Evolutionary conservation across 2,888 invertebrate species (phyloP).

Genomic region (Lysandra bellargus): DNA sequence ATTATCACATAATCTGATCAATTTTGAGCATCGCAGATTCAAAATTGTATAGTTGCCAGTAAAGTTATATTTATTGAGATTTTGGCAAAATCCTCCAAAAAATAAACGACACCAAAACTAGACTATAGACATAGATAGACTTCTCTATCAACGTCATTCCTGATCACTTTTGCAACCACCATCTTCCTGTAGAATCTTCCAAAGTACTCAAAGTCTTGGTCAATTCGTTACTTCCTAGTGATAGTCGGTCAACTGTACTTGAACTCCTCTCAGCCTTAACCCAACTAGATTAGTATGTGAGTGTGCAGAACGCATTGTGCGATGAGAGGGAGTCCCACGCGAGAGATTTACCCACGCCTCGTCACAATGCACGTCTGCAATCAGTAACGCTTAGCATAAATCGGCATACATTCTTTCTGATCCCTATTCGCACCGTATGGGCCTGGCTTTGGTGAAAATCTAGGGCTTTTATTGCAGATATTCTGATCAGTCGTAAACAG

Average conservation of each 20-base stretch:
- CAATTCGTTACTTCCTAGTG: not conserved
- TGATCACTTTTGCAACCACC: not conserved
- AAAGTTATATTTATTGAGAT: too few relatives aligned
- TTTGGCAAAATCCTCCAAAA: too few relatives aligned
- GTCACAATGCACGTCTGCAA: constrained; percentile 23
- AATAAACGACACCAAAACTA: too few relatives aligned
- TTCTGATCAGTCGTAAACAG: not conserved
- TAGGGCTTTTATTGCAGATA: not conserved
- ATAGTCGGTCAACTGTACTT: not conserved
- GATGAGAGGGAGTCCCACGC: constrained; percentile 22
- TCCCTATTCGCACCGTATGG: not conserved
- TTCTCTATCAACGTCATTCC: too few relatives aligned
- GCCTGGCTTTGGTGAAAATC: not conserved
- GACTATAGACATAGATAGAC: too few relatives aligned
- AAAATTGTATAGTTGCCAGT: too few relatives aligned
- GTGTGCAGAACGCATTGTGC: constrained; percentile 8
- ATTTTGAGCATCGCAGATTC: too few relatives aligned
- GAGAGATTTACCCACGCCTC: constrained; percentile 4
- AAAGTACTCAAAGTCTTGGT: not conserved
- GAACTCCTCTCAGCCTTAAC: constrained; percentile 28
- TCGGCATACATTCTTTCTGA: not conserved
- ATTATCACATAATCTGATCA: too few relatives aligned
- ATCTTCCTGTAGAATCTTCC: not conserved
- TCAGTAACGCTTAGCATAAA: constrained; percentile 9
- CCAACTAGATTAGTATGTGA: constrained; percentile 23